A percentile compares a stretch with the other conserved stretches of the same genome.
phyloP scores from a whole-genome alignment of 2,113 vertebrate species.

The Chaetops frenatus region DNA sequence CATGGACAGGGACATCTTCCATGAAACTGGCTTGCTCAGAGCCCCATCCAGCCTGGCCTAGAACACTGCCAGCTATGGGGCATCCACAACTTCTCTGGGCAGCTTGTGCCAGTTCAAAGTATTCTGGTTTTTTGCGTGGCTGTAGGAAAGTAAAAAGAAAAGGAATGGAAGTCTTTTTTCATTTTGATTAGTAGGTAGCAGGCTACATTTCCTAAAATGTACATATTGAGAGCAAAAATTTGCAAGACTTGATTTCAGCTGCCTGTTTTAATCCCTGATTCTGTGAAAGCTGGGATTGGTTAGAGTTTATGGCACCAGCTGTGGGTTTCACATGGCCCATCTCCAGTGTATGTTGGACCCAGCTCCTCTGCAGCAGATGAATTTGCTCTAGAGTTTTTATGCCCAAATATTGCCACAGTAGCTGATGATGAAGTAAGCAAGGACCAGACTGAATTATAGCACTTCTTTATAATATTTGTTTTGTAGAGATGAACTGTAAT shows the following conservation, averaged over 20 bases:
- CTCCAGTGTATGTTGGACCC: background rate
- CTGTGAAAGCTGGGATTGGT: background rate
- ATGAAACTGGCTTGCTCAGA: background rate
- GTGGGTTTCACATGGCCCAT: background rate
- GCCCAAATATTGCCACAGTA: background rate
- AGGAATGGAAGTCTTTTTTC: background rate
- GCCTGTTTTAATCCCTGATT: background rate
- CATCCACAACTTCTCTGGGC: background rate
- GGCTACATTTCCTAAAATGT: background rate
- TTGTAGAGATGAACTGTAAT: background rate
- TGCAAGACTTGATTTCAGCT: background rate
- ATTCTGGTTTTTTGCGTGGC: background rate
- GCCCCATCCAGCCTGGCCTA: background rate
- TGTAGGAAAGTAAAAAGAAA: background rate
- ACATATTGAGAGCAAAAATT: background rate
- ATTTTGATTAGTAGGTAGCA: background rate
- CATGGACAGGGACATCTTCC: background rate
- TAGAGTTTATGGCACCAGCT: background rate
- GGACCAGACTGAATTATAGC: background rate
- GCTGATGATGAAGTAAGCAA: background rate
- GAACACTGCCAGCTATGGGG: background rate
- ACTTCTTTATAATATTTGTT: background rate
- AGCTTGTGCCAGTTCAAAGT: background rate
- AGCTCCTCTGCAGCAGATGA: background rate
- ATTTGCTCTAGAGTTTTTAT: background rate